Evolutionary conservation across 2,888 invertebrate genomes (phyloP).

Genomic region (Tridacna gigas): DNA sequence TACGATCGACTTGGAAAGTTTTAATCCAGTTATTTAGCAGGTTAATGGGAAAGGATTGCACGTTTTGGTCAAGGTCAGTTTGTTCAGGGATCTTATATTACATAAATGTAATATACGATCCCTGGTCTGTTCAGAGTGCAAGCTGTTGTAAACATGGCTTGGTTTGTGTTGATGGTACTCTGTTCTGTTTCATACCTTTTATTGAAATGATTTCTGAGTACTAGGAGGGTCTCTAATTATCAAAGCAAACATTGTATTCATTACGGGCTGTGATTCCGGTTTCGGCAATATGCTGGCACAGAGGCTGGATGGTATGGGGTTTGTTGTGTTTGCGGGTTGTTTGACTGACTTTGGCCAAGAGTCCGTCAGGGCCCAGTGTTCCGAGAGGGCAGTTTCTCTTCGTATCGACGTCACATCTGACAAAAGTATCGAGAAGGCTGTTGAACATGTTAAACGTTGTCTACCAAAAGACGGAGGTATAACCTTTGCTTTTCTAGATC

Average conservation of each 20-base stretch:
- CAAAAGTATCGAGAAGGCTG: slow-evolving; percentile 58
- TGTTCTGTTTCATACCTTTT: not conserved
- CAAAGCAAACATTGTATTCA: slow-evolving; percentile 68
- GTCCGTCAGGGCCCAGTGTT: slow-evolving; percentile 54
- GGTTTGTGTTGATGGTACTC: not conserved
- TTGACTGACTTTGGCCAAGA: slow-evolving; percentile 65
- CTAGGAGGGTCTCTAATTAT: slow-evolving; percentile 55
- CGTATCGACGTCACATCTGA: slow-evolving; percentile 68
- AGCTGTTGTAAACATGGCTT: not conserved
- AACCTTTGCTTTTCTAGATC: not conserved
- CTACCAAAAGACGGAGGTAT: slow-evolving; percentile 68
- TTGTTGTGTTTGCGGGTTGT: slow-evolving; percentile 73
- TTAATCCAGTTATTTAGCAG: too few species aligned
- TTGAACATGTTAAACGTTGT: slow-evolving; percentile 46
- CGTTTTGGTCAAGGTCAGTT: too few species aligned
- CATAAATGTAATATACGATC: too few species aligned
- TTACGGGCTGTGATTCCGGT: slow-evolving; percentile 79
- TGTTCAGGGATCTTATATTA: too few species aligned
- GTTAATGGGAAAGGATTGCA: too few species aligned
- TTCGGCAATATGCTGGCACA: slow-evolving; percentile 75
- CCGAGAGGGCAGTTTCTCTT: slow-evolving; percentile 54
- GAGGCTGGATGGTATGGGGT: slow-evolving; percentile 68
- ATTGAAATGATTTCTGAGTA: slow-evolving; percentile 44
- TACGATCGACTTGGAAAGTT: too few species aligned
- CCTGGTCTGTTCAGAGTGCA: too few species aligned